Evolutionary conservation across 2,888 invertebrate genomes (phyloP).

Genomic region (Zygogramma bicolorata): DNA sequence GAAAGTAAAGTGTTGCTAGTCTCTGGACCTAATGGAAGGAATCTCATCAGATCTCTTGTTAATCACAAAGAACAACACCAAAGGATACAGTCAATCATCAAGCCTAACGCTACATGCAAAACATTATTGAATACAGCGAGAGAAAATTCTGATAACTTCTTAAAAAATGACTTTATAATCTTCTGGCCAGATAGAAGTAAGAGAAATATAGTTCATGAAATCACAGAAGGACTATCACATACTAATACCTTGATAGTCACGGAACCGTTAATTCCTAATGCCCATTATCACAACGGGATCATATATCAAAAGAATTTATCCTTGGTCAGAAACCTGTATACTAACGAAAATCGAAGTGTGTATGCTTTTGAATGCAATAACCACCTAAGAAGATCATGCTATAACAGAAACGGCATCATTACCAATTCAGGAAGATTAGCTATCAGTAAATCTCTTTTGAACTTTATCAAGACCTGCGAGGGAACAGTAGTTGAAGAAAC

Average conservation of each 20-base stretch:
- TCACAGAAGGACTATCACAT: background rate
- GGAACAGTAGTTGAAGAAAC: constrained; percentile 1
- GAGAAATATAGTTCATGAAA: constrained; percentile 1
- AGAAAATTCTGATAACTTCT: constrained; percentile 2
- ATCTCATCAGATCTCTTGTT: background rate
- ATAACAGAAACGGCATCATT: background rate
- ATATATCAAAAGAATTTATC: constrained; percentile 3
- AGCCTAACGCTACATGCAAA: background rate
- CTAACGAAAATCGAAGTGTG: constrained; percentile 2
- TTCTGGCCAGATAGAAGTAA: constrained; percentile 11
- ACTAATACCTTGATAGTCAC: constrained; percentile 7
- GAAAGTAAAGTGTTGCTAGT: background rate
- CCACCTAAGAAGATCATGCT: background rate
- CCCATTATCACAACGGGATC: background rate
- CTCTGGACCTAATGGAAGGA: background rate
- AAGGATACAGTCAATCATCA: background rate
- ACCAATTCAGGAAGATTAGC: background rate
- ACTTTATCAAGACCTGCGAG: background rate
- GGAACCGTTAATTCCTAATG: background rate
- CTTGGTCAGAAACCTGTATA: background rate
- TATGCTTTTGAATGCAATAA: constrained; percentile 9
- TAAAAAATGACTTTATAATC: constrained; percentile 1
- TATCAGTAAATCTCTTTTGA: background rate
- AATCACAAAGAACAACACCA: constrained; percentile 1
- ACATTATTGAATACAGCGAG: background rate